These are phyloP conservation scores for Coptodon bakossiorum DNA, from an alignment of 2,113 vertebrate genomes.

Conservation along the genomic window DNA sequence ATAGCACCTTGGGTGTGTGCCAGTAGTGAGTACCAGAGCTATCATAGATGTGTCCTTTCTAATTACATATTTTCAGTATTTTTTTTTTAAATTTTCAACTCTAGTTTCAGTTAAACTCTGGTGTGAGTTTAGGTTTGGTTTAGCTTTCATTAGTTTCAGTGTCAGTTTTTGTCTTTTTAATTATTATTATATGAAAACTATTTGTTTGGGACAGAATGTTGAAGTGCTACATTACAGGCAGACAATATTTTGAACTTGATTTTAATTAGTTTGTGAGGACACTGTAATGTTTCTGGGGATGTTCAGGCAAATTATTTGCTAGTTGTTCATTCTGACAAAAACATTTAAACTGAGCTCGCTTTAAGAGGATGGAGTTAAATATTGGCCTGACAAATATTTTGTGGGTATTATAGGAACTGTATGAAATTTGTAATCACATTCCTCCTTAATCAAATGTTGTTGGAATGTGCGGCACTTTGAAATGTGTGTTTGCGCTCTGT, in stretches of 20 bases:
- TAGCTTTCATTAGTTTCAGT: not conserved
- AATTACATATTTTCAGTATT: not conserved
- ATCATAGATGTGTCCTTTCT: not conserved
- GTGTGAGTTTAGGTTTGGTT: not conserved
- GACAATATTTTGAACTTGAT: not conserved
- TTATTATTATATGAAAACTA: not conserved
- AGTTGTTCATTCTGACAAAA: not conserved
- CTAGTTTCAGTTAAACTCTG: not conserved
- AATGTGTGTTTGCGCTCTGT: not conserved
- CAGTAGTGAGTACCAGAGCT: not conserved
- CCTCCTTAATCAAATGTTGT: accelerated
- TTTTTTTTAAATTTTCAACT: not conserved
- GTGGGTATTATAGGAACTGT: not conserved
- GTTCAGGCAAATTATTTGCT: not conserved
- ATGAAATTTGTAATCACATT: not conserved
- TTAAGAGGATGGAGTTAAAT: not conserved
- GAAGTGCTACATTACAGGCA: not conserved
- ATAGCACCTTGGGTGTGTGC: not conserved
- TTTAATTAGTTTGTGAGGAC: not conserved
- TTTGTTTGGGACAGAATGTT: not conserved
- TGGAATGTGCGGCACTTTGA: not conserved
- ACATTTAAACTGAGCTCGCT: not conserved
- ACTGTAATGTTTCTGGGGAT: not conserved
- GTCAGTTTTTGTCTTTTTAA: not conserved
- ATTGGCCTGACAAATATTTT: not conserved